Conservation (phyloP, 2,888 invertebrate genomes). For the Drosophila sordidula region DNA sequence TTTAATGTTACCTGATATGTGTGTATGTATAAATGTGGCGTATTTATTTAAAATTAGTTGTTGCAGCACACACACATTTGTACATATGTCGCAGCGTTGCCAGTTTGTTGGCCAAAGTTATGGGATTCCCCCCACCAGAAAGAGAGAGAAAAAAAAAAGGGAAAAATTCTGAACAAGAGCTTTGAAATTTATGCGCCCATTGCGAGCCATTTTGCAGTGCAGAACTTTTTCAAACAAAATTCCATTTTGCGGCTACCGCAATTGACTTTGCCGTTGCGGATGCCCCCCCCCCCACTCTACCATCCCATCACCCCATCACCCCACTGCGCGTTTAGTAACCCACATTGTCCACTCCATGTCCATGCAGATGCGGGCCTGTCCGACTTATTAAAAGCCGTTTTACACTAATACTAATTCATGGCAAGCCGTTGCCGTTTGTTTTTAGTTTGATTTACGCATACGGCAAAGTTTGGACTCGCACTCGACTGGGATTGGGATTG, state of each 20-base stretch:
- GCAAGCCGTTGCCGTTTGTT: constrained; percentile 50
- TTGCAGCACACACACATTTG: constrained; percentile 8
- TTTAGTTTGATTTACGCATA: constrained; percentile 71
- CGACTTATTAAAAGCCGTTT: constrained; percentile 62
- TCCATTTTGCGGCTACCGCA: constrained; percentile 71
- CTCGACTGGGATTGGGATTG: constrained; percentile 1
- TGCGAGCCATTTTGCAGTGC: constrained; percentile 70
- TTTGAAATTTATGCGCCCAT: constrained; percentile 74
- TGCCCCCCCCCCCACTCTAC: constrained; percentile 2
- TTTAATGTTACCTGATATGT: constrained; percentile 15
- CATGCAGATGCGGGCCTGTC: constrained; percentile 46
- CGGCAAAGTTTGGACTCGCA: constrained; percentile 16
- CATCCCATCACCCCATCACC: too few species aligned
- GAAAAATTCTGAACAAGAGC: constrained; percentile 5
- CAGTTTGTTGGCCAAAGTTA: constrained; percentile 41
- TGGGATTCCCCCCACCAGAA: constrained; percentile 10
- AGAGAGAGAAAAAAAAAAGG: constrained; percentile 13
- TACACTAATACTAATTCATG: constrained; percentile 64
- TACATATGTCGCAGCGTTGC: constrained; percentile 27
- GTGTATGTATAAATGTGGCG: constrained; percentile 30
- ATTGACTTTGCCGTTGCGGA: constrained; percentile 68
- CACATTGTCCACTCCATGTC: constrained; percentile 6
- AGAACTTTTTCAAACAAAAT: constrained; percentile 62
- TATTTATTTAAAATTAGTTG: constrained; percentile 60
- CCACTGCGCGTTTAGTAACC: too few species aligned